Evolutionary conservation across 2,113 vertebrate species (phyloP).

Genomic region (Xenus cinereus): DNA sequence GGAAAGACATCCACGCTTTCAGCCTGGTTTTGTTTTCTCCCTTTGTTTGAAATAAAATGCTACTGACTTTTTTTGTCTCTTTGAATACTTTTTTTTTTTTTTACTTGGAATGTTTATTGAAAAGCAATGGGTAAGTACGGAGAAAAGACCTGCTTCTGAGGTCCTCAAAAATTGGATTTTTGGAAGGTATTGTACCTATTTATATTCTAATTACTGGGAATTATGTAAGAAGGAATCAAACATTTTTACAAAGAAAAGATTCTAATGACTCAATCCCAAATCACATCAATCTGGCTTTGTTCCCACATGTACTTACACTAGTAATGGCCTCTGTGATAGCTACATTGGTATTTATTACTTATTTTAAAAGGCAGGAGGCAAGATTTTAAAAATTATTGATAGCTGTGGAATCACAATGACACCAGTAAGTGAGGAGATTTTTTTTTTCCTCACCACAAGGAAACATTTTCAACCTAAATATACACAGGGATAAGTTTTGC

Average conservation of each 20-base stretch:
- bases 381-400: background rate
- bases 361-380: background rate
- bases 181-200: background rate
- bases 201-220: background rate
- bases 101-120: background rate
- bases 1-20: background rate
- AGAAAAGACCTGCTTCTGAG: background rate
- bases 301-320: background rate
- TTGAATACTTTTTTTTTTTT: background rate
- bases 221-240: background rate
- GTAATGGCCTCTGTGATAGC: background rate
- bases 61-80: background rate
- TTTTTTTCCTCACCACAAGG: background rate
- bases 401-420: background rate
- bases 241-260: background rate
- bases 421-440: background rate
- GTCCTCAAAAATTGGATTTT: background rate
- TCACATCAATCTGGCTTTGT: background rate
- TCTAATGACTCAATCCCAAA: background rate
- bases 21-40: background rate
- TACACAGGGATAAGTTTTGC: background rate
- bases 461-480: background rate
- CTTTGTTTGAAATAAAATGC: background rate
- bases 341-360: background rate
- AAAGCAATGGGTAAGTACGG: background rate